Evolutionary conservation across 2,113 vertebrate species (phyloP).

Genomic region (Chloroceryle aenea): DNA sequence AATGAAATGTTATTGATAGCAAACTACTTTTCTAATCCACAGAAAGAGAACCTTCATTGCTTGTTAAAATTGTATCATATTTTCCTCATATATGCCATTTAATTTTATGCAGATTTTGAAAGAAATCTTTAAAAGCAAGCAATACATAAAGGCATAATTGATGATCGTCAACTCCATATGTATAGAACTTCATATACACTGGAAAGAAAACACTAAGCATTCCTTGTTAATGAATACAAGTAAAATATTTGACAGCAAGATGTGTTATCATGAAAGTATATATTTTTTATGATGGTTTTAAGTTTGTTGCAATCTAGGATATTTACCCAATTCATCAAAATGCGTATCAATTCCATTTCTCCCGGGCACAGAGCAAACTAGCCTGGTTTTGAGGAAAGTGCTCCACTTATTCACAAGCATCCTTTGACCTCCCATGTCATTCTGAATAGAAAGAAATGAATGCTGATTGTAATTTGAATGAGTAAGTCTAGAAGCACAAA

Average conservation of each 20-base stretch:
- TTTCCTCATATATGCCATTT: background rate
- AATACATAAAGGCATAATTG: background rate
- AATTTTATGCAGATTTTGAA: background rate
- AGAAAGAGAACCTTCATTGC: background rate
- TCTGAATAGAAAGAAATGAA: conserved; percentile 77
- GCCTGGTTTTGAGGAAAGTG: conserved; percentile 92
- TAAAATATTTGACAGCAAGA: background rate
- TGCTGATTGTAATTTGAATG: background rate
- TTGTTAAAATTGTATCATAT: background rate
- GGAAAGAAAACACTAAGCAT: background rate
- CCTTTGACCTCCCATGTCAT: conserved; percentile 92
- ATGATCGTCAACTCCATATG: background rate
- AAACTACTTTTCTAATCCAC: background rate
- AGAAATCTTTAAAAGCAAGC: background rate
- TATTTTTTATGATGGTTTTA: background rate
- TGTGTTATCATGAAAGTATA: background rate
- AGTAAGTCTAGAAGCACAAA: conserved; percentile 46
- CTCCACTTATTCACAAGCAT: conserved; percentile 96
- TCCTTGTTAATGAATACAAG: background rate
- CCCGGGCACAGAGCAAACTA: conserved; percentile 93
- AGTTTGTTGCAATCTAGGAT: background rate
- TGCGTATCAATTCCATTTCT: conserved; percentile 92
- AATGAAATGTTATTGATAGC: background rate
- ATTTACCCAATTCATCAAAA: conserved; percentile 94
- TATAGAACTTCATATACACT: background rate